phyloP scores from a whole-genome alignment of 2,888 invertebrate genomes.

The Tricholauxania praeusta region DNA sequence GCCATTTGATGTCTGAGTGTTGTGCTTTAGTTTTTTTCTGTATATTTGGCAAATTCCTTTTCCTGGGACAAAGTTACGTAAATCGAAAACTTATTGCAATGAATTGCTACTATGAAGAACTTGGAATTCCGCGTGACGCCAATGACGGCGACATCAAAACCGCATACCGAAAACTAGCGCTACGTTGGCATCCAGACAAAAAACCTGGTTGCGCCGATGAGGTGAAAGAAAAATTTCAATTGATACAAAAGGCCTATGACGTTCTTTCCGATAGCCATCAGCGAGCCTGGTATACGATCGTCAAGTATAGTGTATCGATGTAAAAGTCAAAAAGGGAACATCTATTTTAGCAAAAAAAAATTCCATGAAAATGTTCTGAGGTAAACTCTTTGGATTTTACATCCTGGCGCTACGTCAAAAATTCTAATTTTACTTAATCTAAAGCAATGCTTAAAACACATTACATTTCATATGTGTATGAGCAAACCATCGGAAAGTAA shows the following conservation, averaged over 20 bases:
- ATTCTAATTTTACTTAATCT: too few relatives aligned
- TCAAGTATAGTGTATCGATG: too few relatives aligned
- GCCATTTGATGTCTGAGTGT: too few relatives aligned
- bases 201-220: slow-evolving; percentile 82
- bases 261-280: slow-evolving; percentile 93
- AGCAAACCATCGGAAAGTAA: too few relatives aligned
- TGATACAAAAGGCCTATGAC: slow-evolving; percentile 96
- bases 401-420: too few relatives aligned
- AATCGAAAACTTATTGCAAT: slow-evolving; percentile 68
- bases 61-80: neutral
- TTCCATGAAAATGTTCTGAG: too few relatives aligned
- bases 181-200: slow-evolving; percentile 96
- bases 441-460: too few relatives aligned
- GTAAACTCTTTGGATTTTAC: too few relatives aligned
- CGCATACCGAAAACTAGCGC: slow-evolving; percentile 88
- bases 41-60: neutral
- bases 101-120: slow-evolving; percentile 97
- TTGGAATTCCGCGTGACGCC: slow-evolving; percentile 84
- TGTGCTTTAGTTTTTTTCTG: too few relatives aligned
- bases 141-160: slow-evolving; percentile 87
- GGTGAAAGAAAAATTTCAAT: slow-evolving; percentile 92
- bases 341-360: too few relatives aligned
- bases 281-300: slow-evolving; percentile 89
- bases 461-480: too few relatives aligned
- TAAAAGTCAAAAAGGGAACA: too few relatives aligned